Evolutionary conservation across 1,140 invertebrate species (phyloP).

Genomic region (Zophobas atratus): DNA sequence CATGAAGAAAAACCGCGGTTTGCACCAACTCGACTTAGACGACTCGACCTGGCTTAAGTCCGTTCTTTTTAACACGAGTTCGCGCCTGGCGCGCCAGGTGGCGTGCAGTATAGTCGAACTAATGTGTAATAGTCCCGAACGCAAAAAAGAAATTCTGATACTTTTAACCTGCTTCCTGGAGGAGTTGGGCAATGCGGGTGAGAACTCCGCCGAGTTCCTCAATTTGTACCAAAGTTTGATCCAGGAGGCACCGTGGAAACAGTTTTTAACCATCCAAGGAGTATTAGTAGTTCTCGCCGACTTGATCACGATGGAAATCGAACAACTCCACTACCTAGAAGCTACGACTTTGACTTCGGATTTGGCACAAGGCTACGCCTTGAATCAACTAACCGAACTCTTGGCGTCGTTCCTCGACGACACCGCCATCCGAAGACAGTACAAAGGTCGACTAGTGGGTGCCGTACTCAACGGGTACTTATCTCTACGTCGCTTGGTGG

Average conservation of each 20-base stretch:
- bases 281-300: conserved; percentile 89
- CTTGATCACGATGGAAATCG: conserved; percentile 90
- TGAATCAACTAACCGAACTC: conserved; percentile 91
- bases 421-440: conserved; percentile 86
- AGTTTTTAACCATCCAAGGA: conserved; percentile 91
- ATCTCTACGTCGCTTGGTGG: conserved; percentile 89
- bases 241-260: conserved; percentile 90
- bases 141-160: conserved; percentile 86
- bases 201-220: conserved; percentile 94
- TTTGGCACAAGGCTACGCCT: conserved; percentile 91
- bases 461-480: conserved; percentile 95
- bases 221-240: conserved; percentile 89
- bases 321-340: conserved; percentile 87
- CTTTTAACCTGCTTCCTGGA: conserved; percentile 91
- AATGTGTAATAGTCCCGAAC: conserved; percentile 81
- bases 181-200: conserved; percentile 87
- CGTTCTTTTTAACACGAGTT: conserved; percentile 93
- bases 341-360: conserved; percentile 95
- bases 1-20: conserved; percentile 47
- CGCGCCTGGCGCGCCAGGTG: conserved; percentile 88
- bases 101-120: conserved; percentile 91
- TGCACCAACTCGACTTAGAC: conserved; percentile 70
- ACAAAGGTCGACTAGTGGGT: conserved; percentile 91
- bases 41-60: conserved; percentile 89
- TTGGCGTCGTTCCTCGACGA: conserved; percentile 89